phyloP scores from a whole-genome alignment of 2,113 vertebrate species.

The Octodon degus region DNA sequence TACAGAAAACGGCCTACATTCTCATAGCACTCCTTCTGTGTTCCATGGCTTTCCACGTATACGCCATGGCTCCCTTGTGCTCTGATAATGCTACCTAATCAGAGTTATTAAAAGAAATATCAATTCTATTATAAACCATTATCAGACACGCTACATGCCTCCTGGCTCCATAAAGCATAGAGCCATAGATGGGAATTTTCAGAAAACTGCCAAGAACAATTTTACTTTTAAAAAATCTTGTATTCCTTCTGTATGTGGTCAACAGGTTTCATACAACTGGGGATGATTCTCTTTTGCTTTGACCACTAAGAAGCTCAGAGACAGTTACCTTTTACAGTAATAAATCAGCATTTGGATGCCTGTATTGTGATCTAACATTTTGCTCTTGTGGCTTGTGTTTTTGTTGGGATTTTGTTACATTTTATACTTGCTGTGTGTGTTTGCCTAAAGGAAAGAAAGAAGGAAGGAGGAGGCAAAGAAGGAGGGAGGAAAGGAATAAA shows the following conservation, averaged over 20 bases:
- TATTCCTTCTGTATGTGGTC: background rate
- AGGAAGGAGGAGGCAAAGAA: background rate
- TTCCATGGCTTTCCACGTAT: background rate
- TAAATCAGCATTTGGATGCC: no score
- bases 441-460: background rate
- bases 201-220: background rate
- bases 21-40: background rate
- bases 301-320: background rate
- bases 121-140: background rate
- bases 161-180: background rate
- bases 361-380: background rate
- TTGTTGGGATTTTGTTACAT: background rate
- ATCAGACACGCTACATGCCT: background rate
- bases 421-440: background rate
- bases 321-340: background rate
- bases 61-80: background rate
- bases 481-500: background rate
- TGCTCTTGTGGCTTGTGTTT: background rate
- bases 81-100: background rate
- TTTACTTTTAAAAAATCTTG: background rate
- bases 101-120: background rate
- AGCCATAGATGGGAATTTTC: background rate
- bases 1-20: background rate
- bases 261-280: background rate
- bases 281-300: background rate